Evolutionary conservation across 2,113 vertebrate genomes (phyloP).

Genomic region (Helogale parvula): DNA sequence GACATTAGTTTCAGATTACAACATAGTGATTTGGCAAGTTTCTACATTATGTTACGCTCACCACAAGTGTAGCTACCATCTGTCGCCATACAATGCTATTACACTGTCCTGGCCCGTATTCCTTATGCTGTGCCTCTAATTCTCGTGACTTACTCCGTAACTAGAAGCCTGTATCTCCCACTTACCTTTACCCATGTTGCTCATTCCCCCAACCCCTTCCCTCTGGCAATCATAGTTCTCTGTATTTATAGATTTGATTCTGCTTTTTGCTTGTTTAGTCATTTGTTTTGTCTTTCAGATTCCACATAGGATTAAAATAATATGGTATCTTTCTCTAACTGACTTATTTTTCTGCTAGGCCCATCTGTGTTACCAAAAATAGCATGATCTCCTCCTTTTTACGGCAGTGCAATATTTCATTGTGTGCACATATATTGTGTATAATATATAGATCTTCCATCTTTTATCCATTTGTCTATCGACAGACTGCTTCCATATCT

Average conservation of each 20-base stretch:
- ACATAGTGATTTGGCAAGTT: background rate
- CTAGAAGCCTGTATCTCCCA: background rate
- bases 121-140: background rate
- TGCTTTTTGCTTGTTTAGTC: background rate
- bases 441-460: background rate
- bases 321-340: background rate
- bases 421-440: background rate
- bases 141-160: background rate
- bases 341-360: background rate
- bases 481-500: background rate
- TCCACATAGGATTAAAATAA: background rate
- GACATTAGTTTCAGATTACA: background rate
- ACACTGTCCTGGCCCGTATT: background rate
- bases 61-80: background rate
- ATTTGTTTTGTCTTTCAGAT: background rate
- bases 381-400: background rate
- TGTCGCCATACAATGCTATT: background rate
- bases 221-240: background rate
- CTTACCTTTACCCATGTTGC: background rate
- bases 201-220: background rate
- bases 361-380: background rate
- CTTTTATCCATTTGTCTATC: background rate
- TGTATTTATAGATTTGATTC: background rate
- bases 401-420: background rate
- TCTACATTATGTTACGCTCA: background rate